Base-by-base conservation (phyloP, 2,888 invertebrate species). In the Heliconius aoede region DNA sequence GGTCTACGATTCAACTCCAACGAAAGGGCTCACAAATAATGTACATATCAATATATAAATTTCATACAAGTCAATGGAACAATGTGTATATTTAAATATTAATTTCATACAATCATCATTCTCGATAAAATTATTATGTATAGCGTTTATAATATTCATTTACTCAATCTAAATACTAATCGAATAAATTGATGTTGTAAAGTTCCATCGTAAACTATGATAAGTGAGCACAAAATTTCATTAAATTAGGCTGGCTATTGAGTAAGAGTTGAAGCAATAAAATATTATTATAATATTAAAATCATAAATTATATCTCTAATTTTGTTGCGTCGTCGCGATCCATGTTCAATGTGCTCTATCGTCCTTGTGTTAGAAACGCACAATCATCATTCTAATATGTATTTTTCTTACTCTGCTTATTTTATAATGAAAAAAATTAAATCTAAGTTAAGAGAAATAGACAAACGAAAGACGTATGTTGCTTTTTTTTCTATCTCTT, bases 221-320 rank as follows among this genome's bases (percentile, higher is more conserved):
- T 72, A 76, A 76, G 76, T 74, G 64, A 76, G 55, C 68, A 21
- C 46, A 64, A 73, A 77, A 72, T 61, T 76, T 73, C 64, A 58
- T 67, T 72, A 26, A 40, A 75, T 61, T 65, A 76, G 72, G 65
- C 65, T 28, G 24, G 15, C 65, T 28, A 64, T 79, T 77, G 60
- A 40, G 62, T 30, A 76, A 78, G 72, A 77, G 61, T 46, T 32
- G 28, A 58, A 61, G 58, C 28, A 78, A 79, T 78, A 78, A 76
- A 76, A 74, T 73, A 79, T 74, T 55, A 79, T 78, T 77, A 78
- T 76, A 74, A 78, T 78, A 74, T 74, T 67, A 72, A 67, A 79
- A 78, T 61, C 74, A 74, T 78, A 74, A 78, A 72, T 76, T 74
- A 74, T 74, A 67, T n/a, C n/a, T 28, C 51, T n/a, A 55, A 55